phyloP scores from a whole-genome alignment of 2,113 vertebrate genomes.

The Pogona vitticeps region DNA sequence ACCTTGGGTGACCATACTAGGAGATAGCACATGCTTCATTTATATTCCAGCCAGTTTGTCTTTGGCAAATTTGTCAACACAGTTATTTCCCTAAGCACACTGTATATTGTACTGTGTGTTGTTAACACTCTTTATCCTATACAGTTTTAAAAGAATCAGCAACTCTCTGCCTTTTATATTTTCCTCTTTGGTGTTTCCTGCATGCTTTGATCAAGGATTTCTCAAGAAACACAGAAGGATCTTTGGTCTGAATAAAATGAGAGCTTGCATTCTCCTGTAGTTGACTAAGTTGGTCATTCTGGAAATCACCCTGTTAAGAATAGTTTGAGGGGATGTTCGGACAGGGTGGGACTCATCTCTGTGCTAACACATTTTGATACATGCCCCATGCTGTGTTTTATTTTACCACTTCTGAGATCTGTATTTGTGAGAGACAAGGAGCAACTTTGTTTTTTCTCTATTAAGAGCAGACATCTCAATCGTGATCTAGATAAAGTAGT shows the following conservation, averaged over 20 bases:
- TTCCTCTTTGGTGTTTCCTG: neutral
- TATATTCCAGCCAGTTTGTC: neutral
- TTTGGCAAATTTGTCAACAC: neutral
- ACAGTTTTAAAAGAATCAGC: neutral
- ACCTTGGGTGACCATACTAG: neutral
- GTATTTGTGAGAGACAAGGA: neutral
- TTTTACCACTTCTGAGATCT: neutral
- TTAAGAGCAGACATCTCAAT: neutral
- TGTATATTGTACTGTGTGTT: neutral
- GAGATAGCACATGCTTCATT: neutral
- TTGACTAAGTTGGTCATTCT: neutral
- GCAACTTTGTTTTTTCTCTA: neutral
- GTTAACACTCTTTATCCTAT: neutral
- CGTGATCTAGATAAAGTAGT: neutral
- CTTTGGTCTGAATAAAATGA: neutral
- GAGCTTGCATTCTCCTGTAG: neutral
- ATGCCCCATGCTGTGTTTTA: neutral
- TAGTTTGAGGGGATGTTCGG: neutral
- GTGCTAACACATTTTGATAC: neutral
- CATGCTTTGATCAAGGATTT: neutral
- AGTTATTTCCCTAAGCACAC: neutral
- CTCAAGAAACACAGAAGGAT: neutral
- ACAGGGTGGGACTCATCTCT: neutral
- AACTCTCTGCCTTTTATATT: neutral
- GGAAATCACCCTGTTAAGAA: neutral